Evolutionary conservation across 2,888 invertebrate species (phyloP), one percentile per base, ranked within the genome.

Genomic region (Cistogaster globosa): DNA sequence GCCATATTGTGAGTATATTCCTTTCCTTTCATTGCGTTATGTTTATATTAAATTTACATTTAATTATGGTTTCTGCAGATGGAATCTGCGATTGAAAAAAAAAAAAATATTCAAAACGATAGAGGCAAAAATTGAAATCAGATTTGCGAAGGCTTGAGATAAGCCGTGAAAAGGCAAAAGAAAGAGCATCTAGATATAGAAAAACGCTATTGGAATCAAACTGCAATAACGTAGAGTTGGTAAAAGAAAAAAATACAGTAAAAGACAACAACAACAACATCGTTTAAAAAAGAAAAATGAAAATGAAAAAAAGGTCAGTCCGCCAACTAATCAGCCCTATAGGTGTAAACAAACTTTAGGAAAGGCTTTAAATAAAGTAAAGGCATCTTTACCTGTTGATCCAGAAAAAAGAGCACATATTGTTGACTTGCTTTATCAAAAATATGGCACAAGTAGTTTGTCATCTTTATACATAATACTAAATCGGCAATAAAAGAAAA

Each of bases 61-160:
- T 5, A n/a, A 20, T 20, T 53, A 53, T 53, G 53, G 53, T 53
- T 20, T 53, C 20, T 20, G 20, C 6, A 18, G 53, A 20, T 53
- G 20, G 20, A 20, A 53, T 20, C 53, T 53, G 5, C 53, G 8
- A 20, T 20, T 20, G 32, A n/a, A n/a, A n/a, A n/a, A 58, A 36
- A 36, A 58, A 32, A 58, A 58, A 58, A 12, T 32, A 11, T 9
- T 58, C 14, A 36, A 58, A 36, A 32, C 32, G 32, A 14, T 58
- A 58, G n/a, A 58, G 58, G 32, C 32, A 58, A 58, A 58, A 58
- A 36, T 58, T n/a, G n/a, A n/a, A n/a, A n/a, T n/a, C n/a, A n/a
- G n/a, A n/a, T n/a, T n/a, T 26, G 16, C 32, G 6, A n/a, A 58
- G 58, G n/a, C 58, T 32, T 36, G 16, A 58, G 58, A 58, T 58